Percentiles rank a stretch among this genome's conserved stretches.
phyloP scores from a whole-genome alignment of 1,140 invertebrate species.

The Leptestheria dahalacensis region DNA sequence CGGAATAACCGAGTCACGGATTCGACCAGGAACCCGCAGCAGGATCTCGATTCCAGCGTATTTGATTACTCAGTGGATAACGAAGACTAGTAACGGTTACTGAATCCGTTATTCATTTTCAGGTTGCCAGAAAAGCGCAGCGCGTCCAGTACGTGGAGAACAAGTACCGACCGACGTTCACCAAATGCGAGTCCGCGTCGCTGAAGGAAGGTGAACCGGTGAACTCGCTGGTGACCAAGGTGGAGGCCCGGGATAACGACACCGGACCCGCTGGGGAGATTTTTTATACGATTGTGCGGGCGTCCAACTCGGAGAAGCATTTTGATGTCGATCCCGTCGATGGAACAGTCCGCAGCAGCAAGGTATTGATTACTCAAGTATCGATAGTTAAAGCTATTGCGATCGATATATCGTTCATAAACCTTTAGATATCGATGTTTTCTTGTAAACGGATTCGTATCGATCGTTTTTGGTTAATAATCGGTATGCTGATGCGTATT shows the following conservation, averaged over 20 bases:
- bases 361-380: conserved; percentile 4
- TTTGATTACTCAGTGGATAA: background rate
- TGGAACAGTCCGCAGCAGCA: conserved; percentile 7
- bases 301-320: background rate
- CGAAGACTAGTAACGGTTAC: background rate
- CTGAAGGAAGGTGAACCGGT: conserved; percentile 10
- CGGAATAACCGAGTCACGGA: conserved; percentile 8
- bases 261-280: conserved; percentile 12
- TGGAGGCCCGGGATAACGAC: conserved; percentile 10
- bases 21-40: background rate
- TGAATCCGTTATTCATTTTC: too few relatives aligned
- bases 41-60: background rate
- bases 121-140: background rate
- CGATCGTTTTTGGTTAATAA: too few relatives aligned
- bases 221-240: conserved; percentile 4
- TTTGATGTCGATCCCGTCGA: conserved; percentile 12
- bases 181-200: conserved; percentile 3
- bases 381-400: too few relatives aligned
- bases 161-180: conserved; percentile 11
- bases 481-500: too few relatives aligned
- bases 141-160: background rate
- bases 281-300: conserved; percentile 10
- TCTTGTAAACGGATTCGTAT: too few relatives aligned
- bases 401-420: too few relatives aligned
- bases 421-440: too few relatives aligned